Conservation (phyloP, 2,888 invertebrate species). For the Agrotis segetum region DNA sequence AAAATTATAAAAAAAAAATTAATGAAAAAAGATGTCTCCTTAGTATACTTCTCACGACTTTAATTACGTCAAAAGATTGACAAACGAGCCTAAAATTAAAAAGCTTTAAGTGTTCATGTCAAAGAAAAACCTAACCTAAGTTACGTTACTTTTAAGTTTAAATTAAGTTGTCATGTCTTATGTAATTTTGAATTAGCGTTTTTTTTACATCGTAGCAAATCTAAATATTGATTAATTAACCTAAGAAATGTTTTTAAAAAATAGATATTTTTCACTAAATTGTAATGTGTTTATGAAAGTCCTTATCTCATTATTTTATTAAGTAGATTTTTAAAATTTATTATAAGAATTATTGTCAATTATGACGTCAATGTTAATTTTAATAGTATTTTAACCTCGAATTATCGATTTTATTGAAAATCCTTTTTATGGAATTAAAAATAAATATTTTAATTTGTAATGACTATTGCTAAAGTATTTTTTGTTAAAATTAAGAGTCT, state of each 20-base stretch:
- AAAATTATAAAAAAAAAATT: slow-evolving; percentile 42
- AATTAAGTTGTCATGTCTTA: slow-evolving; percentile 30
- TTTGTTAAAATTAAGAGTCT: slow-evolving; percentile 32
- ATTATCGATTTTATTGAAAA: slow-evolving; percentile 44
- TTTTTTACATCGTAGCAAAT: slow-evolving; percentile 14
- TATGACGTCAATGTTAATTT: slow-evolving; percentile 51
- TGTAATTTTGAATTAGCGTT: slow-evolving; percentile 28
- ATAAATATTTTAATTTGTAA: slow-evolving; percentile 30
- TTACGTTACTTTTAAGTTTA: slow-evolving; percentile 32
- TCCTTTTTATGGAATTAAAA: slow-evolving; percentile 33
- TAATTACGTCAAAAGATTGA: slow-evolving; percentile 62
- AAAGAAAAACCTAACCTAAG: slow-evolving; percentile 76
- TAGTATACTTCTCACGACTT: slow-evolving; percentile 61
- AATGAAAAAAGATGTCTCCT: slow-evolving; percentile 49
- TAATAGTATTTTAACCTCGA: slow-evolving; percentile 38
- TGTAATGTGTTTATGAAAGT: background rate
- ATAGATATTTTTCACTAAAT: slow-evolving; percentile 9
- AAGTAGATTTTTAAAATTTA: background rate
- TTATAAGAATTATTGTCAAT: slow-evolving; percentile 46
- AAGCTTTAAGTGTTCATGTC: slow-evolving; percentile 88
- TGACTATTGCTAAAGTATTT: slow-evolving; percentile 37
- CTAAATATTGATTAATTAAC: slow-evolving; percentile 22
- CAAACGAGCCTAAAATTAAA: slow-evolving; percentile 80
- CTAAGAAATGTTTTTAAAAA: slow-evolving; percentile 19
- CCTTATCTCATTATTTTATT: slow-evolving; percentile 19